Base-by-base conservation (phyloP, 2,888 invertebrate genomes). In the Brachyptera putata region DNA sequence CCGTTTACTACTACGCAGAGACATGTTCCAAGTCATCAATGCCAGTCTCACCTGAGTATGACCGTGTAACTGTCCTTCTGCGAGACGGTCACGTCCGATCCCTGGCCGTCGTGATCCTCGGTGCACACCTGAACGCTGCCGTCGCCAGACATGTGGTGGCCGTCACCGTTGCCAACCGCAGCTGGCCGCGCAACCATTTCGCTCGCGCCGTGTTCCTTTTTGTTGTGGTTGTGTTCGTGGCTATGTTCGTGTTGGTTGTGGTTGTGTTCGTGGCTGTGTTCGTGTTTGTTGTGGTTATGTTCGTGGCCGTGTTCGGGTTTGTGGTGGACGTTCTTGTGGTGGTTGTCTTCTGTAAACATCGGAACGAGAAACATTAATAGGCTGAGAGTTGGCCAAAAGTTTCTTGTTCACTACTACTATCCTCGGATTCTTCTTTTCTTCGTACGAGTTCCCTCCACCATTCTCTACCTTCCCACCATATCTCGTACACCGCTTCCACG, bases 31-130 rank as follows among this genome's bases (percentile, higher is more conserved):
- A n/a, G n/a, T n/a, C n/a, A n/a, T n/a, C n/a, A n/a, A n/a, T n/a
- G n/a, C n/a, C n/a, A n/a, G n/a, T n/a, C 75, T 72, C 22, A 80
- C 75, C 87, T 80, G 63, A 91, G 79, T 67, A 90, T 90, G 49
- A 91, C 88, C 0, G 89, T 89, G 65, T 88, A 89, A 65, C 85
- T 85, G 67, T 86, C 86, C 14, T 36, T 39, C 46, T 1, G 22
- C 46, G 11, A 22, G 13, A 22, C 24, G 22, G 46, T 22, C 24
- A 7, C 24, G 21, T 21, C 21, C 5, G 3, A n/a, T 5, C 46
- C 24, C 22, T 46, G 22, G 5, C 46, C 46, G 24, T 11, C n/a
- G 46, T 46, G 11, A 3, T 46, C 46, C 22, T 22, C 18, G 13
- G 21, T 21, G 41, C 41, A 41, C 41, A 41, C n/a, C n/a, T n/a